These are phyloP conservation scores for Malurus leucopterus DNA, from an alignment of 2,797 vertebrate species.

Conservation along the genomic window DNA sequence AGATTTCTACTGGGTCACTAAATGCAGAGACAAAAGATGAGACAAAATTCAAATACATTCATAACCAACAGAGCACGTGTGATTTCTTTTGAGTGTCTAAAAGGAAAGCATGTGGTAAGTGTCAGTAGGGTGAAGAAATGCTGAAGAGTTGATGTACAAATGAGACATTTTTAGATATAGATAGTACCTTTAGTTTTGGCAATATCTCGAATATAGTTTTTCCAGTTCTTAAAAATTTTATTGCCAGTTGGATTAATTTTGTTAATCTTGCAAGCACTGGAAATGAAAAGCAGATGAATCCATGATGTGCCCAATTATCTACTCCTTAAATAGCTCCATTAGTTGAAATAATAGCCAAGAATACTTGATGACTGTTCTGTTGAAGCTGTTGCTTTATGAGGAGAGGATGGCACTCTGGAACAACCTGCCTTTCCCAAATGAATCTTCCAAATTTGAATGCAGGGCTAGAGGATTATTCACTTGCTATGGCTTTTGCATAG, in stretches of 20 bases:
- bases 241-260: background rate
- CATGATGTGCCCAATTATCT: conserved; percentile 8
- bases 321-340: conserved; percentile 6
- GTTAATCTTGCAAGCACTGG: conserved; percentile 3
- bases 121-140: background rate
- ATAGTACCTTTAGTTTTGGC: background rate
- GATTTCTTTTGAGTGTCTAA: background rate
- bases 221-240: conserved; percentile 12
- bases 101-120: background rate
- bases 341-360: conserved; percentile 28
- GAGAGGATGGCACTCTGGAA: background rate
- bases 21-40: background rate
- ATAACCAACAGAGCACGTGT: background rate
- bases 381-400: background rate
- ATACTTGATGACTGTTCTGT: background rate
- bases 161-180: background rate
- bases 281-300: conserved; percentile 25
- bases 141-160: background rate
- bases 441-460: background rate
- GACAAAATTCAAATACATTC: background rate
- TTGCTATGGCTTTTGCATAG: background rate
- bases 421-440: background rate
- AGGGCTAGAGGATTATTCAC: background rate
- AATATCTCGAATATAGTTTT: background rate
- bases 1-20: background rate